These are phyloP conservation scores for Dromiciops gliroides DNA, from an alignment of 2,113 vertebrate genomes.

Conservation along the genomic window DNA sequence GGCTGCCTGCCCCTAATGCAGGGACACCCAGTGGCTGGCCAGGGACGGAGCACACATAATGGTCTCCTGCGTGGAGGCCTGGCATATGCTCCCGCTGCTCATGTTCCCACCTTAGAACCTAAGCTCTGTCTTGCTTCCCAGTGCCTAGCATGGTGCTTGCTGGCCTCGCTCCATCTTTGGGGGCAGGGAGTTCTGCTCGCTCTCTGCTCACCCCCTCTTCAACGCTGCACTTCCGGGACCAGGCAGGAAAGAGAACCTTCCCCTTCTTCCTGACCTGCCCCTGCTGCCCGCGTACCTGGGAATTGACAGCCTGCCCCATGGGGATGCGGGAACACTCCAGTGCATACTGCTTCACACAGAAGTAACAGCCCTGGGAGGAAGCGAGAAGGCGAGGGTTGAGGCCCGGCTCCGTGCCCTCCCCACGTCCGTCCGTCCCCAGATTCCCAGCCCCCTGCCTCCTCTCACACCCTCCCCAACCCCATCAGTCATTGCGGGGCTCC, in stretches of 20 bases:
- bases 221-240: slow-evolving; percentile 78
- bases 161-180: neutral
- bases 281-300: slow-evolving; percentile 89
- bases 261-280: neutral
- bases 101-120: neutral
- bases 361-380: slow-evolving; percentile 93
- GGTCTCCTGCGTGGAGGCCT: too few relatives aligned
- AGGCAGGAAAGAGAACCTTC: slow-evolving; percentile 43
- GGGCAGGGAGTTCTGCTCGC: slow-evolving; percentile 86
- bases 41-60: too few relatives aligned
- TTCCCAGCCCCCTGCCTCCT: neutral
- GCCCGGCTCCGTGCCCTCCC: neutral
- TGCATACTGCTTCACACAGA: slow-evolving; percentile 98
- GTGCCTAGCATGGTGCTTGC: too few relatives aligned
- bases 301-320: slow-evolving; percentile 98
- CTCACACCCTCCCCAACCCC: neutral
- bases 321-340: slow-evolving; percentile 98
- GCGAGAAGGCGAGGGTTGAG: slow-evolving; percentile 44
- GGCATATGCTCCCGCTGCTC: neutral
- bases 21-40: slow-evolving; percentile 68
- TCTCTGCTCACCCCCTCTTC: slow-evolving; percentile 87
- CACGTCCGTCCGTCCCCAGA: neutral
- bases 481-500: too few relatives aligned
- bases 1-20: too few relatives aligned
- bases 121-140: slow-evolving; percentile 19